phyloP scores from a whole-genome alignment of 2,113 vertebrate genomes.

The Nerophis lumbriciformis region DNA sequence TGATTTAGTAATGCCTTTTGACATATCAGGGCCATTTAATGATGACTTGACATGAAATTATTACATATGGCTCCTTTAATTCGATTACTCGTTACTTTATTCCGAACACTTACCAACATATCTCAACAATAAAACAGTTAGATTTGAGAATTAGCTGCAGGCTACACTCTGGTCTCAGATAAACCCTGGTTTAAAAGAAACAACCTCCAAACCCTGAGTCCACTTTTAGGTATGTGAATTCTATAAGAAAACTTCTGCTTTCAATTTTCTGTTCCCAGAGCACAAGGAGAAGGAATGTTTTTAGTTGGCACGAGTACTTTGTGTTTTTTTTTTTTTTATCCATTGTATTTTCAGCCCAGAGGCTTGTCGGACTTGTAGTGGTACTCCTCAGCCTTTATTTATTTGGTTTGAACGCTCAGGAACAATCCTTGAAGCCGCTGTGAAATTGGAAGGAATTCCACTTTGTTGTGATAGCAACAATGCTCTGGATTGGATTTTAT shows the following conservation, averaged over 20 bases:
- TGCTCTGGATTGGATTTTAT: too few species aligned
- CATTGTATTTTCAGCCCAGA: slow-evolving; percentile 1
- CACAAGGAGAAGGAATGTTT: slow-evolving; percentile 53
- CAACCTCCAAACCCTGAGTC: slow-evolving; percentile 12
- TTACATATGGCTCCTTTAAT: too few species aligned
- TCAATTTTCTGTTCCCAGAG: slow-evolving; percentile 48
- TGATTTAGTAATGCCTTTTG: too few species aligned
- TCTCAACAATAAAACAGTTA: too few species aligned
- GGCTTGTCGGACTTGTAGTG: slow-evolving; percentile 11
- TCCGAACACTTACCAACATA: too few species aligned
- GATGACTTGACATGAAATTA: too few species aligned
- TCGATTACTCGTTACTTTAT: too few species aligned
- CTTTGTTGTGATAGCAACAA: neutral
- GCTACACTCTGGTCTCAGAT: neutral
- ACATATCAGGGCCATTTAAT: too few species aligned
- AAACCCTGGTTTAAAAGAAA: neutral
- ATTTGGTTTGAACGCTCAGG: neutral
- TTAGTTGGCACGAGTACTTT: slow-evolving; percentile 41
- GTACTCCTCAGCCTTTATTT: slow-evolving; percentile 17
- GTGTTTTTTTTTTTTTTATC: slow-evolving; percentile 33
- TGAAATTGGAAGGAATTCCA: slow-evolving; percentile 3
- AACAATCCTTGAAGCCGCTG: neutral
- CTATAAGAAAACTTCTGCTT: slow-evolving; percentile 54
- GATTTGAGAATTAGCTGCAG: too few species aligned
- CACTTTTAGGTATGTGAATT: slow-evolving; percentile 30